Conservation (phyloP, 2,113 vertebrate species). For the Bombycilla garrulus region DNA sequence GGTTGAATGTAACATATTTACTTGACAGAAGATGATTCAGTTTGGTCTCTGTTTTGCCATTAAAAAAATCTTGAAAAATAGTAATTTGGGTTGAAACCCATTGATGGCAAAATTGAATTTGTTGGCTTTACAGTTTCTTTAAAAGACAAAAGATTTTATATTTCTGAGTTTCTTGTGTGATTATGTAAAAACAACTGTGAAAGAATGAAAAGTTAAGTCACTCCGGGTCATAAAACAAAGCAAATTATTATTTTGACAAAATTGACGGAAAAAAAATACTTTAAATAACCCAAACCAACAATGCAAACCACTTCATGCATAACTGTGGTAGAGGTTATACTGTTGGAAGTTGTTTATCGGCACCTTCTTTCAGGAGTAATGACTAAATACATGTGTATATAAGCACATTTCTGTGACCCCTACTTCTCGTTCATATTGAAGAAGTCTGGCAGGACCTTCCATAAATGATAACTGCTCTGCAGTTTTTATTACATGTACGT, state of each 20-base stretch:
- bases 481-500: background rate
- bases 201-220: background rate
- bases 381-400: background rate
- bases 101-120: background rate
- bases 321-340: background rate
- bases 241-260: background rate
- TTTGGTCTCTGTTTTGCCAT: background rate
- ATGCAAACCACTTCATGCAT: background rate
- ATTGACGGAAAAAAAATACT: background rate
- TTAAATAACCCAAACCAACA: background rate
- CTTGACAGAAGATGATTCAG: background rate
- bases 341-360: background rate
- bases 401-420: background rate
- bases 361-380: background rate
- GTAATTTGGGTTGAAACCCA: background rate
- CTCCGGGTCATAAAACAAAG: background rate
- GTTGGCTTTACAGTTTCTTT: background rate
- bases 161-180: background rate
- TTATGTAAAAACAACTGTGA: background rate
- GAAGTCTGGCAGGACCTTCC: background rate
- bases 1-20: background rate
- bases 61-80: background rate
- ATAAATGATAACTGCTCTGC: background rate
- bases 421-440: background rate
- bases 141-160: background rate